phyloP scores from a whole-genome alignment of 2,113 vertebrate species.

The Phrynosoma blainvillii region DNA sequence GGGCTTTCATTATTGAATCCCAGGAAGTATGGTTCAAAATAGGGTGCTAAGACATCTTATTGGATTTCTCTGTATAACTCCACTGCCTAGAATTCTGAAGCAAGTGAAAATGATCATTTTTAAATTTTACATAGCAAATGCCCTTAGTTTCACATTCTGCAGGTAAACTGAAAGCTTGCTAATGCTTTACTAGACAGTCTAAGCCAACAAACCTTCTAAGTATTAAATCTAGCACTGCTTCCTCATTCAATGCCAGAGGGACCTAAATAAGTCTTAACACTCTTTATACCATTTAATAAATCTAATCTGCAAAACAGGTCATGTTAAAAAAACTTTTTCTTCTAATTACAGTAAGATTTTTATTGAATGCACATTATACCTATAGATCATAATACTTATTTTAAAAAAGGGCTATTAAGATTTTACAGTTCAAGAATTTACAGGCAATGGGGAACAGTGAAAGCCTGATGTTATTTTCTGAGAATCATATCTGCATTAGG shows the following conservation, averaged over 20 bases:
- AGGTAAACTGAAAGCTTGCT: conserved; percentile 24
- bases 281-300: conserved; percentile 60
- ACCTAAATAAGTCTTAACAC: conserved; percentile 53
- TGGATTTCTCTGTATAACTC: background rate
- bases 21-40: background rate
- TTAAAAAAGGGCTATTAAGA: conserved; percentile 75
- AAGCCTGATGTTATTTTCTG: conserved; percentile 66
- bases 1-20: background rate
- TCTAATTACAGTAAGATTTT: conserved; percentile 77
- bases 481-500: conserved; percentile 80
- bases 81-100: background rate
- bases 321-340: conserved; percentile 66
- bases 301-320: conserved; percentile 71
- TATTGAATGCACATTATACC: conserved; percentile 75
- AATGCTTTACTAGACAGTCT: conserved; percentile 49
- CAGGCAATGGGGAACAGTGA: conserved; percentile 66
- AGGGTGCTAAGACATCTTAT: background rate
- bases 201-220: conserved; percentile 19
- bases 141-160: background rate
- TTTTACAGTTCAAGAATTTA: conserved; percentile 77
- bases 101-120: background rate
- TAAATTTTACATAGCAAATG: background rate
- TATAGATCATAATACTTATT: conserved; percentile 78
- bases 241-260: conserved; percentile 12
- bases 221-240: conserved; percentile 25